Percentiles rank a stretch among this genome's conserved stretches.
Evolutionary conservation across 1,140 invertebrate species (phyloP).

Genomic region (Cecropterus lyciades): DNA sequence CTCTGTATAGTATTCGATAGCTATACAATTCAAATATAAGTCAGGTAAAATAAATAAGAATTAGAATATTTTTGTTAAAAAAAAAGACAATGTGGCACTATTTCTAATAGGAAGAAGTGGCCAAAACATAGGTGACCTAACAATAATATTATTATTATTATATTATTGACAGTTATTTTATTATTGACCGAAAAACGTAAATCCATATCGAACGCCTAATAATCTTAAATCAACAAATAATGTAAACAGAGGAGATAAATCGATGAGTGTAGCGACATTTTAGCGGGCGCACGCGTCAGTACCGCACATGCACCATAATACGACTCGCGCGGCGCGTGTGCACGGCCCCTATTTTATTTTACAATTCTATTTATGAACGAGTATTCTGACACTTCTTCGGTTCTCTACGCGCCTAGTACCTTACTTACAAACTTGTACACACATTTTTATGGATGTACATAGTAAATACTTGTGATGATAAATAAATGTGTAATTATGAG

Average conservation of each 20-base stretch:
- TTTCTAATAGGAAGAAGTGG: too few relatives aligned
- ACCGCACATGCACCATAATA: conserved; percentile 43
- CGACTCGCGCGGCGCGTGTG: conserved; percentile 39
- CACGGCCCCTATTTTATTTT: conserved; percentile 15
- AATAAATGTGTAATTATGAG: conserved; percentile 27
- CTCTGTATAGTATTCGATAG: too few relatives aligned
- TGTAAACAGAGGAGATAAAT: conserved; percentile 34
- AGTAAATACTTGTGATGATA: too few relatives aligned
- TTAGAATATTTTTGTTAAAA: too few relatives aligned
- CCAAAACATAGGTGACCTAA: too few relatives aligned
- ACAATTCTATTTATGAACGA: conserved; percentile 24
- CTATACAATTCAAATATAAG: too few relatives aligned
- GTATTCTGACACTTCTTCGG: conserved; percentile 4
- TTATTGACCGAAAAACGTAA: background rate
- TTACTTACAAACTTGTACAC: background rate
- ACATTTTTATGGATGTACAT: background rate
- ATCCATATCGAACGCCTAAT: background rate
- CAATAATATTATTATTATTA: too few relatives aligned
- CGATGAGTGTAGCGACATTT: conserved; percentile 44
- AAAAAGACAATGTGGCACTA: too few relatives aligned
- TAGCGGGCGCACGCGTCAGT: conserved; percentile 50
- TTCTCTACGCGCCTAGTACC: conserved; percentile 12
- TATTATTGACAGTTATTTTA: too few relatives aligned
- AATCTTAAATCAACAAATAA: conserved; percentile 19
- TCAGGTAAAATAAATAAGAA: too few relatives aligned